Conservation (phyloP, 1,140 invertebrate species). For the Drosophila tsacasi region DNA sequence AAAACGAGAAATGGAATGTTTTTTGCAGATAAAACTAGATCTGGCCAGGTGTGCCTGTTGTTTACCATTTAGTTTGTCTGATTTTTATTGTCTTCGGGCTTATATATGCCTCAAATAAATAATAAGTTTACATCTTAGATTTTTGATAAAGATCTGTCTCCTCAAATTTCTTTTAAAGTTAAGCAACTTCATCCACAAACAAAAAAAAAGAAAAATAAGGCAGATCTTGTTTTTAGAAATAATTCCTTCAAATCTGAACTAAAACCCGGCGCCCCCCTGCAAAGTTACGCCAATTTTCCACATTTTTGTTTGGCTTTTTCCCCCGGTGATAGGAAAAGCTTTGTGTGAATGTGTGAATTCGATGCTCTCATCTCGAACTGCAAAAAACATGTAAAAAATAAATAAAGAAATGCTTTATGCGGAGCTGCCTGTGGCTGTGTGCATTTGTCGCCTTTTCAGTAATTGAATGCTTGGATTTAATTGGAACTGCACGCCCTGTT, state of each 20-base stretch:
- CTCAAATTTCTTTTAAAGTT: neutral
- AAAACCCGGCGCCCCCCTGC: neutral
- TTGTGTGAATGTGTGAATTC: slow-evolving; percentile 24
- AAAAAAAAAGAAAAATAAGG: neutral
- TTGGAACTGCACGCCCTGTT: slow-evolving; percentile 80
- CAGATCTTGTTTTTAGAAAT: neutral
- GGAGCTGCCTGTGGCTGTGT: slow-evolving; percentile 23
- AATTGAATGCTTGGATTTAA: slow-evolving; percentile 80
- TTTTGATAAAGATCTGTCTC: neutral
- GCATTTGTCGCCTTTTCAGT: slow-evolving; percentile 50
- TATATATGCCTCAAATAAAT: neutral
- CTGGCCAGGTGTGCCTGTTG: neutral
- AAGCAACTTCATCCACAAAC: too few species aligned
- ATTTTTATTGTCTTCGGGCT: neutral
- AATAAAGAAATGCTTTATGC: slow-evolving; percentile 18
- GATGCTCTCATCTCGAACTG: slow-evolving; percentile 32
- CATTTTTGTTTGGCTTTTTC: neutral
- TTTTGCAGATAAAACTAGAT: neutral
- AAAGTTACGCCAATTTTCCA: slow-evolving; percentile 29
- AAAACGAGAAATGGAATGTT: slow-evolving; percentile 40
- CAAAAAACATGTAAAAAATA: slow-evolving; percentile 10
- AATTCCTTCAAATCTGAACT: neutral
- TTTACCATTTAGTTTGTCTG: neutral
- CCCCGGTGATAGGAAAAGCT: slow-evolving; percentile 16
- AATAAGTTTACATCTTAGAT: neutral